Conservation (phyloP, 2,113 vertebrate species). For the Melozone crissalis region DNA sequence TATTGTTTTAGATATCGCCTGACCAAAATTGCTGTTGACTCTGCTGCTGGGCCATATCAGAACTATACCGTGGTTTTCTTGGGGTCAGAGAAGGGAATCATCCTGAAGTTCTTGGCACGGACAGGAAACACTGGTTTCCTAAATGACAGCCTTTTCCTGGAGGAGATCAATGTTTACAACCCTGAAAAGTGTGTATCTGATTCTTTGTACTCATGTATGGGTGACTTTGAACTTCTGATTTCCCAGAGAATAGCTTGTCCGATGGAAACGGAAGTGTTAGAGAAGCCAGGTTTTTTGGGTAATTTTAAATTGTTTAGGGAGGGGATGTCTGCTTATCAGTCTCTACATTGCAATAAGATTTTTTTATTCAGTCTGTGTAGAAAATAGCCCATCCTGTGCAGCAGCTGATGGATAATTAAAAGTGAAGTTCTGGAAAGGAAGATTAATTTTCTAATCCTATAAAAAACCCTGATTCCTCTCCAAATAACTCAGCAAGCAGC, state of each 20-base stretch:
- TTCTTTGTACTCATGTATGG: constrained; percentile 17
- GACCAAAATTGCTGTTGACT: constrained; percentile 94
- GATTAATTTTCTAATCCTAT: constrained; percentile 51
- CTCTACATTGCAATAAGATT: background rate
- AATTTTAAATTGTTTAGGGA: background rate
- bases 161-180: constrained; percentile 96
- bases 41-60: constrained; percentile 86
- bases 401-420: constrained; percentile 14
- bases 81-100: constrained; percentile 95
- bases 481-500: constrained; percentile 12
- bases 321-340: constrained; percentile 37
- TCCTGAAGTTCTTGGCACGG: constrained; percentile 95
- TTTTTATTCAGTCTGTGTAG: background rate
- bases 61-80: constrained; percentile 96
- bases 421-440: constrained; percentile 38
- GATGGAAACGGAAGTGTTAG: background rate
- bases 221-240: constrained; percentile 18
- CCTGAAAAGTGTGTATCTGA: constrained; percentile 88
- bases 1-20: constrained; percentile 88
- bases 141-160: constrained; percentile 96
- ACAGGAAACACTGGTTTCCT: constrained; percentile 88
- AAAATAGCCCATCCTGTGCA: constrained; percentile 5
- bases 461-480: constrained; percentile 20
- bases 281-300: constrained; percentile 6
- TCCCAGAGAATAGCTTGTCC: background rate